These are phyloP conservation scores for Epinotia ramella DNA, from an alignment of 2,888 invertebrate genomes.

Conservation along the genomic window DNA sequence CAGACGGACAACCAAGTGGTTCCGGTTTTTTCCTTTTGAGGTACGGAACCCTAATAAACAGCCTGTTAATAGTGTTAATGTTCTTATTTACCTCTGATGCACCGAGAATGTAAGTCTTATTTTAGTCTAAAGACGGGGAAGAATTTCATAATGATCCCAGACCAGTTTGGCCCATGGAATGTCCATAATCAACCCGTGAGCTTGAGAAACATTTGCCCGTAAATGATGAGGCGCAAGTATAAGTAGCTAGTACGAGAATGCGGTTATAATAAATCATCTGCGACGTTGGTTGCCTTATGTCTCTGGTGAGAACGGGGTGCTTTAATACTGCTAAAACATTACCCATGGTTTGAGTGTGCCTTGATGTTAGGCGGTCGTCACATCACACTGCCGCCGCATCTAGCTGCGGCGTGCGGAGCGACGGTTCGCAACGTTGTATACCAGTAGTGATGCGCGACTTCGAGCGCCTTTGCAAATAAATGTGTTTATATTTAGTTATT, in stretches of 20 bases:
- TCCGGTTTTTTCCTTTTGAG: too few species aligned
- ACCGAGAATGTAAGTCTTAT: not conserved
- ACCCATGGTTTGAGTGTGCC: too few species aligned
- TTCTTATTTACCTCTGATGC: not conserved
- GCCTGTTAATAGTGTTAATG: not conserved
- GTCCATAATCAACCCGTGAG: constrained; percentile 7
- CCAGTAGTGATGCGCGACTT: too few species aligned
- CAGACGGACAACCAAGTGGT: too few species aligned
- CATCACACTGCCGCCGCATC: too few species aligned
- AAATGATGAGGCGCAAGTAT: constrained; percentile 8
- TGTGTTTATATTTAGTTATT: not conserved
- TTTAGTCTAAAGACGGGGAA: not conserved
- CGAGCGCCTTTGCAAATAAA: not conserved
- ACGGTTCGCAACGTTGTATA: too few species aligned
- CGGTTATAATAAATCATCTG: not conserved
- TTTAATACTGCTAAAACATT: too few species aligned
- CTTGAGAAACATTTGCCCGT: constrained; percentile 1
- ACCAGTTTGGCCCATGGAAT: constrained; percentile 7
- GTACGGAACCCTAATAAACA: too few species aligned
- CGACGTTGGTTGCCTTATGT: constrained; percentile 9
- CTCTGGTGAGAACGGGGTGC: not conserved
- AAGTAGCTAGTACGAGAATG: constrained; percentile 7
- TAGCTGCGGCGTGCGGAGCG: too few species aligned
- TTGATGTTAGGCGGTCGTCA: too few species aligned
- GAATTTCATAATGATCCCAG: not conserved